Percentiles rank a stretch among this genome's conserved stretches.
phyloP scores from a whole-genome alignment of 2,113 vertebrate genomes.

The Saiga tatarica region DNA sequence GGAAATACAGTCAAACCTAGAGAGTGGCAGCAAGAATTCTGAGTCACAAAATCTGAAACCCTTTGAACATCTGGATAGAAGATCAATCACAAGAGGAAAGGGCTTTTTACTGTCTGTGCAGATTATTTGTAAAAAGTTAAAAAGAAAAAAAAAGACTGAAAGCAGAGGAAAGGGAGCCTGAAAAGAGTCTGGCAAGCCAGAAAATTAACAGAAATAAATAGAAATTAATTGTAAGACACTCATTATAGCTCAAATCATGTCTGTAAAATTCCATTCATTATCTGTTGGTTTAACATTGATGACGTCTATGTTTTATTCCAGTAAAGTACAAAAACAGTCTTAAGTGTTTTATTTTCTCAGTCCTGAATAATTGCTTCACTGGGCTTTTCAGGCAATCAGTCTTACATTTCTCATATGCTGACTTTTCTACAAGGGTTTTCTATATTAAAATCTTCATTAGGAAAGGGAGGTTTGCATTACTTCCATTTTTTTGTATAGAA shows the following conservation, averaged over 20 bases:
- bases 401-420: neutral
- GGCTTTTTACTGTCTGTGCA: neutral
- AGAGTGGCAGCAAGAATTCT: neutral
- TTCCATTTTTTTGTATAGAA: neutral
- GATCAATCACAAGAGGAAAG: neutral
- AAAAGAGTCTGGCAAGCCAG: neutral
- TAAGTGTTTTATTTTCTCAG: neutral
- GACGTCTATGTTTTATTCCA: neutral
- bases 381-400: neutral
- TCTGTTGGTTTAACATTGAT: neutral
- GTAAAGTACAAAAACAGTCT: neutral
- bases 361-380: neutral
- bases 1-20: too few species aligned
- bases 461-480: neutral
- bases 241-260: neutral
- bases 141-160: neutral
- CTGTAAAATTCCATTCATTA: neutral
- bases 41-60: neutral
- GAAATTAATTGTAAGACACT: neutral
- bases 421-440: neutral
- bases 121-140: neutral
- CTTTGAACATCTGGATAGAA: neutral
- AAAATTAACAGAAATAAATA: neutral
- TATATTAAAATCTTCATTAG: neutral
- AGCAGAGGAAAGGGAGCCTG: neutral